Base-by-base conservation (phyloP, 2,888 invertebrate species). In the Coenonympha arcania region DNA sequence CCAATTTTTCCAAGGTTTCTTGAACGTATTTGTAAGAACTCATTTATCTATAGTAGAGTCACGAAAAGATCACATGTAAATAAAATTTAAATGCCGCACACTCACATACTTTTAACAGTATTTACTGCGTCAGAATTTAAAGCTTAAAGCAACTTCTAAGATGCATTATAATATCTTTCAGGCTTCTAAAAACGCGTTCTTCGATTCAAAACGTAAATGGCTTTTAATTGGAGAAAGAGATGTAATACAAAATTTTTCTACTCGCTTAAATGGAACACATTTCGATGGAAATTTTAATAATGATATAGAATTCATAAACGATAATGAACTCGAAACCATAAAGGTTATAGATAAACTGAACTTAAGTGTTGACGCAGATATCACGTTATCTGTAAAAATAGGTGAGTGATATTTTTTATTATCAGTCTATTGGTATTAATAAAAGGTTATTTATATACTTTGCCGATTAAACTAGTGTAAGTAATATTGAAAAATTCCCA, bases 291-390 rank as follows among this genome's bases (percentile, higher is more conserved):
- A 0, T 20, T 4, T 20, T 26, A 8, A 0, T 3, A 22, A 6
- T 5, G 28, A 30, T 4, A 16, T 13, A 34, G 6, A 41, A 1
- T 13, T 24, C 24, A 11, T 33, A 6, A 3, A 13, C 3, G 26
- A 44, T 9, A 24, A 22, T 26, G 40, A 53, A 37, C 40, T 9
- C 33, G 34, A 18, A 45, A 42, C 56, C 1, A 8, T 62, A 22
- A 45, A 48, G 1, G 26, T 60, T 2, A 39, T 73, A 5, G 52
- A 53, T 3, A 54, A 59, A 9, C 52, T 77, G 0, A 73, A 75
- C 50, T 61, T 76, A 0, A 74, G 74, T 47, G 65, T 79, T 0
- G 65, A 79, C 50, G 62, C 70, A 22, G 79, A 79, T 57, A 65
- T 78, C 1, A 56, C 64, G 8, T 0, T 72, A 1, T 68, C 68